Evolutionary conservation across 2,888 invertebrate species (phyloP), one percentile per base, ranked within the genome.

Genomic region (Eupithecia subumbrata): DNA sequence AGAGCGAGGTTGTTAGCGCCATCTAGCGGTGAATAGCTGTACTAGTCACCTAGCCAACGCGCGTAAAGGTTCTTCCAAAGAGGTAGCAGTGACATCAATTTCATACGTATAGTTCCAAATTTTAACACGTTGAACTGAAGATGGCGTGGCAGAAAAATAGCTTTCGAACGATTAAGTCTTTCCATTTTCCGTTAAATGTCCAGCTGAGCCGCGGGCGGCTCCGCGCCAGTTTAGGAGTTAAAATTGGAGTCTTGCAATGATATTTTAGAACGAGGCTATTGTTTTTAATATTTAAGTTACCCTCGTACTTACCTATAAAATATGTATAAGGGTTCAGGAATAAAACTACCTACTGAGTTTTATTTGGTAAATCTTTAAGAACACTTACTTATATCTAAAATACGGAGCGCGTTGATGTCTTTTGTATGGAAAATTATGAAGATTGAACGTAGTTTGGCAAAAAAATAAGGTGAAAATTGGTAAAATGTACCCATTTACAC

Each of bases 11-110:
- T 16, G 5, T 30, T n/a, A 66, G 70, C 48, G 84, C 78, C 85
- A 85, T 84, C 87, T 87, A 83, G 80, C 66, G 80, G 43, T 12
- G 45, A 86, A 67, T 87, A 84, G 87, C 40, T 22, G 34, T 71
- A 84, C 69, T 70, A 72, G 25, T n/a, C 7, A 60, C 37, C 11
- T 40, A 16, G 25, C 40, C 40, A 25, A 18, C 43, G 25, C 16
- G 63, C 30, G 34, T 18, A 9, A 64, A 25, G 64, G 30, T 34
- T 64, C 18, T 63, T 11, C 8, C 16, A 63, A 30, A 63, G 60
- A 60, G 63, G 30, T 63, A 18, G 48, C 7, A 12, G 18, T 22
- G 43, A 52, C n/a, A 8, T 11, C 14, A 22, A 22, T 52, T n/a
- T n/a, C n/a, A 22, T 56, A 5, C 16, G 63, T 34, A 18, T 64